A percentile compares a stretch with the other conserved stretches of the same genome.
Evolutionary conservation across 2,888 invertebrate genomes (phyloP).

Genomic region (Chloroclystis v-ata): DNA sequence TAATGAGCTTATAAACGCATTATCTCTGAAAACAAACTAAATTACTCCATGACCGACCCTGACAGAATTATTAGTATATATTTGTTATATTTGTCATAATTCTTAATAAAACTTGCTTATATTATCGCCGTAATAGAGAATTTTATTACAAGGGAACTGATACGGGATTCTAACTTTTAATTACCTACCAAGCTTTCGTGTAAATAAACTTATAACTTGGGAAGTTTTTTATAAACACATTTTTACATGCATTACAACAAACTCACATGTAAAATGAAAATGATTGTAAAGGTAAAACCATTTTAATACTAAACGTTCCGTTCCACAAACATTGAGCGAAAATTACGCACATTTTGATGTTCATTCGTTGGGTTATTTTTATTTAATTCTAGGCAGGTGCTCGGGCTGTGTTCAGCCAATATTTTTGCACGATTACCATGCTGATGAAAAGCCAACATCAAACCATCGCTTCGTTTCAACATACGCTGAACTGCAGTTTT

Average conservation of each 20-base stretch:
- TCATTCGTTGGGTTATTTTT: conserved; percentile 67
- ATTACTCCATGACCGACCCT: too few relatives aligned
- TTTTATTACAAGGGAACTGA: conserved; percentile 1
- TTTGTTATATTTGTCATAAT: too few relatives aligned
- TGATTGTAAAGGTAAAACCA: conserved; percentile 22
- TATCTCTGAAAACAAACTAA: too few relatives aligned
- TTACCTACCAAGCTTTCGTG: conserved; percentile 8
- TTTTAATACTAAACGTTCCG: conserved; percentile 48
- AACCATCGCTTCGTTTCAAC: conserved; percentile 46
- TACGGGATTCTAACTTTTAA: conserved; percentile 9
- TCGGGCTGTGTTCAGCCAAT: conserved; percentile 59
- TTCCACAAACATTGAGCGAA: conserved; percentile 54
- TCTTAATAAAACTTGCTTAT: background rate
- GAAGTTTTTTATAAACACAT: conserved; percentile 9
- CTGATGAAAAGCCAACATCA: conserved; percentile 76
- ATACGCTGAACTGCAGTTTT: conserved; percentile 47
- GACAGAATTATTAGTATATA: too few relatives aligned
- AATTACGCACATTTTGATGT: conserved; percentile 61
- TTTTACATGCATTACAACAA: conserved; percentile 7
- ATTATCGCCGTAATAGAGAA: background rate
- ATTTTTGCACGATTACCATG: conserved; percentile 76
- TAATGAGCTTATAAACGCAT: too few relatives aligned
- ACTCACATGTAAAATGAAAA: conserved; percentile 17
- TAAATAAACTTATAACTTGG: conserved; percentile 6
- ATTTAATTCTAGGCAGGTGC: conserved; percentile 75